These are phyloP conservation scores for Cichladusa arquata DNA, from an alignment of 2,113 vertebrate genomes.

Conservation along the genomic window DNA sequence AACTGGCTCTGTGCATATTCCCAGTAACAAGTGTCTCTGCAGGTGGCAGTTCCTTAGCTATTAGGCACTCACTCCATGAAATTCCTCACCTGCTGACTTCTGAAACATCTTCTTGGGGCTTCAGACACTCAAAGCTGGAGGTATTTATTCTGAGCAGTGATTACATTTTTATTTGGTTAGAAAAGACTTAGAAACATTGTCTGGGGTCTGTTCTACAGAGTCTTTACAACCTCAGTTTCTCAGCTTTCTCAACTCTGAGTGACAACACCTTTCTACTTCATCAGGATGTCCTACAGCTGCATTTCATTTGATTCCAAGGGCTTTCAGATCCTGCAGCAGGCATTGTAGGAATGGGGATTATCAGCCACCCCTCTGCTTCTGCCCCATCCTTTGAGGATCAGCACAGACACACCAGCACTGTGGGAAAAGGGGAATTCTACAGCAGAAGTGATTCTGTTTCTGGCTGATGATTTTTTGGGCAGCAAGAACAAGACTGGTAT, in stretches of 20 bases:
- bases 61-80: neutral
- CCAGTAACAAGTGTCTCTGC: neutral
- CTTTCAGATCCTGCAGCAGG: neutral
- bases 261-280: neutral
- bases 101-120: constrained; percentile 12
- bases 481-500: neutral
- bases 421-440: neutral
- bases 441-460: neutral
- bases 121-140: neutral
- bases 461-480: neutral
- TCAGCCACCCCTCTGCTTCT: neutral
- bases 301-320: neutral
- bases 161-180: neutral
- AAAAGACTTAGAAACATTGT: neutral
- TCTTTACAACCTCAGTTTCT: neutral
- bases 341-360: neutral
- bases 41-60: constrained; percentile 47
- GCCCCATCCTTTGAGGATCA: neutral
- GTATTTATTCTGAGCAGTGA: neutral
- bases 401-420: neutral
- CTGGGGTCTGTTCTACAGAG: neutral
- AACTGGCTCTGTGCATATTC: constrained; percentile 14
- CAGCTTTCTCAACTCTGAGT: neutral
- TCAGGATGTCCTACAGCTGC: neutral
- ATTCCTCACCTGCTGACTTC: constrained; percentile 10